Conservation (phyloP, 2,113 vertebrate genomes). For the Rhinopomastus cyanomelas region DNA sequence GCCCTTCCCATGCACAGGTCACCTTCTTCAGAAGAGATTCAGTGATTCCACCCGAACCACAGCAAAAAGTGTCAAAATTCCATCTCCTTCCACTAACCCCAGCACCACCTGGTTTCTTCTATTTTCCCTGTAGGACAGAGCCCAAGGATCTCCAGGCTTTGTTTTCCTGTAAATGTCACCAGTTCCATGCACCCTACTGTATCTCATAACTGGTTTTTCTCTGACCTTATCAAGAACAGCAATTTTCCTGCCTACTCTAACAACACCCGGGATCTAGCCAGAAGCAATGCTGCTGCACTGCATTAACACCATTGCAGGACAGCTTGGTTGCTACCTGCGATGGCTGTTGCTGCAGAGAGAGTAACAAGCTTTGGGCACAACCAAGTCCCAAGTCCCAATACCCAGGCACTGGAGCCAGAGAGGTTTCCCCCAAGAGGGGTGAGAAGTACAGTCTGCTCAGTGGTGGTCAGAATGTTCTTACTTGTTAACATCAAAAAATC, state of each 20-base stretch:
- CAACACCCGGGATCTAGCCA: slow-evolving; percentile 16
- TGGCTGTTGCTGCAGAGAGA: not conserved
- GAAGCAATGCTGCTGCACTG: not conserved
- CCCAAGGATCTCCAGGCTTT: slow-evolving; percentile 20
- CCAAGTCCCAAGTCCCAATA: not conserved
- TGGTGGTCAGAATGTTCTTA: not conserved
- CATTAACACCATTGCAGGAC: not conserved
- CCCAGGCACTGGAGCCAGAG: not conserved
- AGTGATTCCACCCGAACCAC: not conserved
- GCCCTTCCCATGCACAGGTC: not conserved
- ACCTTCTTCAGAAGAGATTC: not conserved
- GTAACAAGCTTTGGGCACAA: not conserved
- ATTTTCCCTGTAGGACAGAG: not conserved
- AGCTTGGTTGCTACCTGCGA: not conserved
- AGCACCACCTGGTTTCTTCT: not conserved
- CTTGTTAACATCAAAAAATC: not conserved
- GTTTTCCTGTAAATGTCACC: slow-evolving; percentile 32
- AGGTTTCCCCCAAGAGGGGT: not conserved
- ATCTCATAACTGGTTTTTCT: not conserved
- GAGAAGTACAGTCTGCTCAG: not conserved
- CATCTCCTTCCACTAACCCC: not conserved
- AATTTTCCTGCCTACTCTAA: not conserved
- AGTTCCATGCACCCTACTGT: not conserved
- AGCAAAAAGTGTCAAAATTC: not conserved
- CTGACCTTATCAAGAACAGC: slow-evolving; percentile 33